phyloP scores from a whole-genome alignment of 1,140 invertebrate genomes.

The Neodiprion fabricii region DNA sequence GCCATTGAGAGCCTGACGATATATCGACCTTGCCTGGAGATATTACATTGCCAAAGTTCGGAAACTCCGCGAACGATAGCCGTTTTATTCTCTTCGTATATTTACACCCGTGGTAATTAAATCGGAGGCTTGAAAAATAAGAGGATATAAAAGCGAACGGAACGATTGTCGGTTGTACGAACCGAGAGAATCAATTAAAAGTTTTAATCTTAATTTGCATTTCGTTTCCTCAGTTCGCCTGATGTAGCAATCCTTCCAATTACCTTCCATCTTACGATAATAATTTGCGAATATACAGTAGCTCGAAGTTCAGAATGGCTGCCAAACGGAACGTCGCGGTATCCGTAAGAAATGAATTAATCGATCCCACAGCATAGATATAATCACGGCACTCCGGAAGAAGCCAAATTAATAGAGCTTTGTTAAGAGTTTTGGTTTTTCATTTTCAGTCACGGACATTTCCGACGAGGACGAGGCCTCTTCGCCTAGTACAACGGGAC shows the following conservation, averaged over 20 bases:
- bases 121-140: too few species aligned
- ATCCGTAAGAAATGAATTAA: too few species aligned
- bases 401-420: too few species aligned
- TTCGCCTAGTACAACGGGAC: slow-evolving; percentile 38
- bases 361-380: too few species aligned
- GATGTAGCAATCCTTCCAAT: background rate
- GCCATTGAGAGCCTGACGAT: slow-evolving; percentile 11
- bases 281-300: background rate
- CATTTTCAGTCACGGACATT: slow-evolving; percentile 43
- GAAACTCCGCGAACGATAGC: slow-evolving; percentile 3
- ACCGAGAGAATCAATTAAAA: slow-evolving; percentile 1
- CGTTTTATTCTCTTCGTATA: slow-evolving; percentile 1
- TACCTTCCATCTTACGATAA: background rate
- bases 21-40: background rate
- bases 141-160: too few species aligned
- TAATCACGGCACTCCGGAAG: too few species aligned
- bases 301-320: too few species aligned
- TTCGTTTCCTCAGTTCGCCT: background rate
- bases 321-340: too few species aligned
- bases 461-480: slow-evolving; percentile 42
- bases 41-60: slow-evolving; percentile 24
- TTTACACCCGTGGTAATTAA: too few species aligned
- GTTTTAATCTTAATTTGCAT: slow-evolving; percentile 3
- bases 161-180: too few species aligned
- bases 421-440: too few species aligned